phyloP scores from a whole-genome alignment of 2,113 vertebrate genomes.

The Tonatia bakeri region DNA sequence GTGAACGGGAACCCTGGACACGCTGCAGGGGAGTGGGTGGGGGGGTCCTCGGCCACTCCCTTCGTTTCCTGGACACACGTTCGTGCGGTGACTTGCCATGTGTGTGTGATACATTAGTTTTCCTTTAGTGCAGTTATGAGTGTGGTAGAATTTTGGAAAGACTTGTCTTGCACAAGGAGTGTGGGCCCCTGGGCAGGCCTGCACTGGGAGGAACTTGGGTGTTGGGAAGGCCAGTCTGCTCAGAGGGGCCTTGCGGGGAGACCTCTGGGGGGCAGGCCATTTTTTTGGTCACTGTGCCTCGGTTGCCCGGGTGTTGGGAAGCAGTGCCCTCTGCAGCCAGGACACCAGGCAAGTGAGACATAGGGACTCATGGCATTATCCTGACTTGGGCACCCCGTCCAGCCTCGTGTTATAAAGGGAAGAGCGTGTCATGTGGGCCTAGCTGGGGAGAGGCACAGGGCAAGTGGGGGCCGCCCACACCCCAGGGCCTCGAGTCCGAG shows the following conservation, averaged over 20 bases:
- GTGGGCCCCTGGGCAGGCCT: fast-evolving
- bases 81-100: fast-evolving
- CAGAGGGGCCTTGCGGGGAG: not conserved
- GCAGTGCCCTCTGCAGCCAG: not conserved
- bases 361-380: fast-evolving
- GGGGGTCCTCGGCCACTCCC: fast-evolving
- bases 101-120: not conserved
- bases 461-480: no score
- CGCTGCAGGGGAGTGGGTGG: no score
- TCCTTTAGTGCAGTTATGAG: not conserved
- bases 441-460: not conserved
- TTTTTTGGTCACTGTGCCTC: not conserved
- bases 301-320: not conserved
- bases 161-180: fast-evolving
- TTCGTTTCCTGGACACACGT: fast-evolving
- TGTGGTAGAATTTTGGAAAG: not conserved
- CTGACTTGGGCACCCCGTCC: fast-evolving
- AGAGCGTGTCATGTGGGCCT: not conserved
- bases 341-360: fast-evolving
- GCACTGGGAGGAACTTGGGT: fast-evolving
- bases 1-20: fast-evolving
- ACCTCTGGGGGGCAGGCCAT: not conserved
- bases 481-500: not conserved
- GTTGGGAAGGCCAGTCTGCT: not conserved
- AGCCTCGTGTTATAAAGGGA: not conserved